Percentiles rank a stretch among this genome's conserved stretches.
These are phyloP conservation scores for Lysandra coridon DNA, from an alignment of 2,888 invertebrate genomes.

Conservation along the genomic window DNA sequence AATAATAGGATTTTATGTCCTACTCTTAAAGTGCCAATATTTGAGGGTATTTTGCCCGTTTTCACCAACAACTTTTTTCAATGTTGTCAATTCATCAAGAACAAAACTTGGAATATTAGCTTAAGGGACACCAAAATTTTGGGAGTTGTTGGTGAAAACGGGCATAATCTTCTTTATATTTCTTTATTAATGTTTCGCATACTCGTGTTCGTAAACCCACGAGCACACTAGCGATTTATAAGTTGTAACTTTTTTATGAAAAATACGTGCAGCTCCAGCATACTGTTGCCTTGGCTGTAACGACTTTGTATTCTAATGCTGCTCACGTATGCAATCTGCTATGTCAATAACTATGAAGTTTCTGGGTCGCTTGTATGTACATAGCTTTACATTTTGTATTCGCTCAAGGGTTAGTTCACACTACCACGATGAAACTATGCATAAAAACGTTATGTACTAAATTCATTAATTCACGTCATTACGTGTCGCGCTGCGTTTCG, in stretches of 20 bases:
- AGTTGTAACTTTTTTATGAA: conserved; percentile 10
- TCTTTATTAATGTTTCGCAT: background rate
- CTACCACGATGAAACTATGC: background rate
- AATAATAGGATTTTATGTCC: too few species aligned
- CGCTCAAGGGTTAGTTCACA: too few species aligned
- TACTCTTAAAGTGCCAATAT: too few species aligned
- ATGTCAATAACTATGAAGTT: conserved; percentile 10
- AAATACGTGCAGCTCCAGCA: background rate
- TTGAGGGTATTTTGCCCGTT: too few species aligned
- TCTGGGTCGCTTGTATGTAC: background rate
- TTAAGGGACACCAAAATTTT: too few species aligned
- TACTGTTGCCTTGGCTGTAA: background rate
- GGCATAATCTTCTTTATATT: background rate
- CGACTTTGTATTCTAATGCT: background rate
- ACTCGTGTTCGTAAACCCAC: background rate
- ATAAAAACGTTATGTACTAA: background rate
- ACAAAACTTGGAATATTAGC: too few species aligned
- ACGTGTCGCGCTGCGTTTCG: background rate
- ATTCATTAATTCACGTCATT: too few species aligned
- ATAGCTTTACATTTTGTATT: background rate
- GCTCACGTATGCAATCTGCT: conserved; percentile 8
- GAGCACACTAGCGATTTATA: conserved; percentile 8
- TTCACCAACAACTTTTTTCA: too few species aligned
- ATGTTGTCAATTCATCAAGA: too few species aligned
- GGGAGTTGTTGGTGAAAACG: too few species aligned